Evolutionary conservation across 2,888 invertebrate species (phyloP).

Genomic region (Thalpophila matura): DNA sequence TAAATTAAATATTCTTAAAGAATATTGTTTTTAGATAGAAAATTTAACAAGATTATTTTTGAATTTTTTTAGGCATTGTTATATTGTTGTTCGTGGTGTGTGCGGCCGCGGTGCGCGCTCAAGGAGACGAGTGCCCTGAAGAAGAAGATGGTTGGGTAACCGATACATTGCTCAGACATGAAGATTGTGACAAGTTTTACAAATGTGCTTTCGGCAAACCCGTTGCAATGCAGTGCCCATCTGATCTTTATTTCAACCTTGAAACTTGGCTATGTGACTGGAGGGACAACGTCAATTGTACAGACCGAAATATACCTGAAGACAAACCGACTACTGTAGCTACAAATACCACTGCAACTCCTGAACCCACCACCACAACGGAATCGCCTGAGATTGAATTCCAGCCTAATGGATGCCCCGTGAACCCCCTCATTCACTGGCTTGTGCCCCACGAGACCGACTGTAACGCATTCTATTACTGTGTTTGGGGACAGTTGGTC

Average conservation of each 20-base stretch:
- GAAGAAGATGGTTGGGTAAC: conserved; percentile 76
- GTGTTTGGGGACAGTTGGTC: conserved; percentile 78
- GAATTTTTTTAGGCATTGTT: conserved; percentile 64
- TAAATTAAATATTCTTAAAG: background rate
- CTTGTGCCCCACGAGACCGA: conserved; percentile 75
- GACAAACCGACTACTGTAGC: conserved; percentile 15
- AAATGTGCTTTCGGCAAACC: conserved; percentile 92
- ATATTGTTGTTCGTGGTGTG: conserved; percentile 64
- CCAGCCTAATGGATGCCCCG: conserved; percentile 81
- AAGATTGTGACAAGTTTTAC: conserved; percentile 92
- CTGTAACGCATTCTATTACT: conserved; percentile 81
- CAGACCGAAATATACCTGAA: conserved; percentile 74
- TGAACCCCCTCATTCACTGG: conserved; percentile 77
- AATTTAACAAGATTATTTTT: background rate
- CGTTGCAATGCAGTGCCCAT: conserved; percentile 90
- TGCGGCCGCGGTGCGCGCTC: conserved; percentile 64
- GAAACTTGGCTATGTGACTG: conserved; percentile 91
- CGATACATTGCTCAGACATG: conserved; percentile 89
- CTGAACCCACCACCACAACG: background rate
- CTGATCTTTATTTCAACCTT: conserved; percentile 90
- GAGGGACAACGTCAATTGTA: conserved; percentile 91
- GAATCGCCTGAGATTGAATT: conserved; percentile 63
- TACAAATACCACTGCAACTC: background rate
- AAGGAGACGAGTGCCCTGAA: conserved; percentile 76
- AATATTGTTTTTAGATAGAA: background rate